These are phyloP conservation scores for Aspidiotus rigidus DNA, from an alignment of 2,888 invertebrate species.

Conservation along the genomic window DNA sequence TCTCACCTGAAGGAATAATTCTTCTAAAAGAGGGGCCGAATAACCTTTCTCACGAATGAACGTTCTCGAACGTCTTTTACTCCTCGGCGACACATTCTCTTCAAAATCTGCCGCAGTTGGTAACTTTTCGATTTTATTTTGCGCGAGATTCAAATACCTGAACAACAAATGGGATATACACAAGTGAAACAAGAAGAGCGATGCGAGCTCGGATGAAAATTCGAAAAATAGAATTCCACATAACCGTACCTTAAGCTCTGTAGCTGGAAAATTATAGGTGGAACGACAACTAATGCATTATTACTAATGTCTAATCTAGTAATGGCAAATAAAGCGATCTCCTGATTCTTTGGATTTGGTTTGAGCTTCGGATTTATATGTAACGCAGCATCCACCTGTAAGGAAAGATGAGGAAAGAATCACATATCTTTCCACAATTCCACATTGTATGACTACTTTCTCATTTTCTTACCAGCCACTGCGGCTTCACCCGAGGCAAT, in stretches of 20 bases:
- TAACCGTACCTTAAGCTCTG: slow-evolving; percentile 56
- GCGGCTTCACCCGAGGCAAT: slow-evolving; percentile 54
- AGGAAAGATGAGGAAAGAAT: slow-evolving; percentile 1
- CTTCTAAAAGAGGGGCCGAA: slow-evolving; percentile 72
- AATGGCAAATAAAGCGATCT: slow-evolving; percentile 75
- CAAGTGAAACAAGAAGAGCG: too few species aligned
- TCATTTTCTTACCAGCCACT: slow-evolving; percentile 48
- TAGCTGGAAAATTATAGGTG: slow-evolving; percentile 71
- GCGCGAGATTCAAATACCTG: slow-evolving; percentile 72
- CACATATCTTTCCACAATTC: background rate
- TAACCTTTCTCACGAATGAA: slow-evolving; percentile 44
- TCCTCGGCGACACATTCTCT: slow-evolving; percentile 41
- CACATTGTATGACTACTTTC: too few species aligned
- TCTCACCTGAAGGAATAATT: slow-evolving; percentile 68
- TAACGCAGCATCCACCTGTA: slow-evolving; percentile 62
- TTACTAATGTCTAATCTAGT: slow-evolving; percentile 88
- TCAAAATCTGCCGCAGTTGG: slow-evolving; percentile 47
- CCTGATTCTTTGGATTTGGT: slow-evolving; percentile 55
- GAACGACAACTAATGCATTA: slow-evolving; percentile 72
- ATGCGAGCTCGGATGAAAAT: too few species aligned
- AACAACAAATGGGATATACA: background rate
- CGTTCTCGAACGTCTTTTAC: slow-evolving; percentile 37
- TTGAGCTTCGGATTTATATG: slow-evolving; percentile 75
- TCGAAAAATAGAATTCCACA: background rate
- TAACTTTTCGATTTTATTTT: slow-evolving; percentile 74